phyloP scores from a whole-genome alignment of 2,888 invertebrate genomes.

The Papilio elwesi region DNA sequence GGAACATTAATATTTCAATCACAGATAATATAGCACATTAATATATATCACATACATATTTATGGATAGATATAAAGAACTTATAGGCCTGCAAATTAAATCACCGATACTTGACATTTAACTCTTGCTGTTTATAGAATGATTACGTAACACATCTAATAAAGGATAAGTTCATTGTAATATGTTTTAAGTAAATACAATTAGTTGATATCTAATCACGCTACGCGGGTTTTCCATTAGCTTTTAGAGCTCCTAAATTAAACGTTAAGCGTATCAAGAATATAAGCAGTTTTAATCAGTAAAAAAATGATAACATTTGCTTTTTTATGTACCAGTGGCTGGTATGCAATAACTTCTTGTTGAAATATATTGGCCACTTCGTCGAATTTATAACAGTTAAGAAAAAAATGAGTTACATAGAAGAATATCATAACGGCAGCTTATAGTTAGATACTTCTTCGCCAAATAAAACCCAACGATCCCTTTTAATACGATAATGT shows the following conservation, averaged over 20 bases:
- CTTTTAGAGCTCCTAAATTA: constrained; percentile 18
- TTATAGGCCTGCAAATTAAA: constrained; percentile 14
- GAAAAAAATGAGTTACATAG: not conserved
- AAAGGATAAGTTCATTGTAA: constrained; percentile 33
- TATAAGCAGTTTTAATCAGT: constrained; percentile 15
- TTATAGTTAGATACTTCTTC: constrained; percentile 52
- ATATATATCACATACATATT: not conserved
- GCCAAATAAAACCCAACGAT: constrained; percentile 67
- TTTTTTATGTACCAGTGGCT: not conserved
- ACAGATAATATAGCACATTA: not conserved
- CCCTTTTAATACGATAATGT: constrained; percentile 81
- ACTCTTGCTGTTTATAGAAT: constrained; percentile 7
- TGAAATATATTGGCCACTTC: not conserved
- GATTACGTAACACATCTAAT: constrained; percentile 24
- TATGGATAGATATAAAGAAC: not conserved
- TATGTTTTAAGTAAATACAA: constrained; percentile 36
- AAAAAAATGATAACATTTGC: constrained; percentile 9
- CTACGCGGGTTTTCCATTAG: constrained; percentile 37
- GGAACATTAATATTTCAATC: not conserved
- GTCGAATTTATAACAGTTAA: not conserved
- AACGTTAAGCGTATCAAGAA: constrained; percentile 23
- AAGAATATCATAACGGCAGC: constrained; percentile 10
- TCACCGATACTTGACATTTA: constrained; percentile 26
- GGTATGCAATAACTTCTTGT: not conserved
- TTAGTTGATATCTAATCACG: constrained; percentile 34